Conservation (phyloP, 1,140 invertebrate species). For the Telenomus remus region DNA sequence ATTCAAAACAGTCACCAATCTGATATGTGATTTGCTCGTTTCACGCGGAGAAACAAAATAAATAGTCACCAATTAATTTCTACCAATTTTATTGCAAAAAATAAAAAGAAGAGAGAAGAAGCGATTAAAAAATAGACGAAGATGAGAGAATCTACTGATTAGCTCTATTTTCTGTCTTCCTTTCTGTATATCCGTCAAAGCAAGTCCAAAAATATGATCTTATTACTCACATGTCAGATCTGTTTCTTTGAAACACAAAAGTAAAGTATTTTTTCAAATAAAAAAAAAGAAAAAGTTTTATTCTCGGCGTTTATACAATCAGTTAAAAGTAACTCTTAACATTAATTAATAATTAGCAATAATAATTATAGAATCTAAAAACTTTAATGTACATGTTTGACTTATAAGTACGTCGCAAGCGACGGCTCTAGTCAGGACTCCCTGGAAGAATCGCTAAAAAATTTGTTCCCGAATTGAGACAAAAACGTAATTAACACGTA, state of each 20-base stretch:
- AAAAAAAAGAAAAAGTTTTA: too few species aligned
- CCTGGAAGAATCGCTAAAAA: not conserved
- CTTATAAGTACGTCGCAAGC: slow-evolving; percentile 55
- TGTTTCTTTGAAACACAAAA: too few species aligned
- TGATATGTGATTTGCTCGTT: not conserved
- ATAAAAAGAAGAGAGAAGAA: too few species aligned
- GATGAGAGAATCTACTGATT: too few species aligned
- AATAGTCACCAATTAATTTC: not conserved
- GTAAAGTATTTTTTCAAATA: too few species aligned
- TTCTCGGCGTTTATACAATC: too few species aligned
- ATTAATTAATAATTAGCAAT: slow-evolving; percentile 17
- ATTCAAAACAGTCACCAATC: not conserved
- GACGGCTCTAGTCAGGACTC: slow-evolving; percentile 25
- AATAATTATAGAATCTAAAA: slow-evolving; percentile 60
- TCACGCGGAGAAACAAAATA: not conserved
- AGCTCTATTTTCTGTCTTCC: too few species aligned
- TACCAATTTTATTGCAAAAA: too few species aligned
- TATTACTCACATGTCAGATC: too few species aligned
- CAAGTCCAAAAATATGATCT: too few species aligned
- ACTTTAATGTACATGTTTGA: slow-evolving; percentile 56
- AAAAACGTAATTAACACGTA: slow-evolving; percentile 14
- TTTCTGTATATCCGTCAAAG: too few species aligned
- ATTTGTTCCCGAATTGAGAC: slow-evolving; percentile 9
- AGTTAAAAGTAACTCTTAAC: slow-evolving; percentile 20
- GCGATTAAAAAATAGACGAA: too few species aligned